Percentiles rank a stretch among this genome's conserved stretches.
Evolutionary conservation across 2,113 vertebrate genomes (phyloP).

Genomic region (Alethe castanea): DNA sequence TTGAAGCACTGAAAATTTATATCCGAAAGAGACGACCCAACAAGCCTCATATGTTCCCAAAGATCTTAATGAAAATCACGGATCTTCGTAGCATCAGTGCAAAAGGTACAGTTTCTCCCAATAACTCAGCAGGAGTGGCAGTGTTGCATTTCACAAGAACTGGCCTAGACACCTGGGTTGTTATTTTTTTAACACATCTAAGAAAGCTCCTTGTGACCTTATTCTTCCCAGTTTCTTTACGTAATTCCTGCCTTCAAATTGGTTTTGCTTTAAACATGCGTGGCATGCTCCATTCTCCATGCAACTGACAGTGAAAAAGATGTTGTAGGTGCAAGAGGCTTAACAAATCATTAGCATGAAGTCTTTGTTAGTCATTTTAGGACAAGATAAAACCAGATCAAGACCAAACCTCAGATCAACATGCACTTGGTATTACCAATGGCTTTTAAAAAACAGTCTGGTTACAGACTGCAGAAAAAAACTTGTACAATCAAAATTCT

Average conservation of each 20-base stretch:
- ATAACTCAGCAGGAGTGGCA: background rate
- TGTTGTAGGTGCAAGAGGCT: background rate
- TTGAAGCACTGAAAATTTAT: constrained; percentile 96
- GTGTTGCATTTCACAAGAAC: background rate
- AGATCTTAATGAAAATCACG: constrained; percentile 97
- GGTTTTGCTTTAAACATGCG: background rate
- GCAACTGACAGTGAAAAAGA: background rate
- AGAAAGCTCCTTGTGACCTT: background rate
- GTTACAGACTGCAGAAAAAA: background rate
- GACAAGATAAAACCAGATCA: background rate
- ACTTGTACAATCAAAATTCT: background rate
- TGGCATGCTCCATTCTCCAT: background rate
- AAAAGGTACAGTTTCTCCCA: constrained; percentile 78
- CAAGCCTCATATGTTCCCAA: constrained; percentile 96
- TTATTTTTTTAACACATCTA: background rate
- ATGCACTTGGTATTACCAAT: background rate
- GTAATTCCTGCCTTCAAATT: background rate
- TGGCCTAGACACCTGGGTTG: background rate
- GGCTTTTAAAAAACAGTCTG: background rate
- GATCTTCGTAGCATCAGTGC: constrained; percentile 96
- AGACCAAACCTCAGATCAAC: background rate
- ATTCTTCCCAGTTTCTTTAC: background rate
- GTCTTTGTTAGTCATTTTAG: background rate
- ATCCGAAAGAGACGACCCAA: constrained; percentile 90
- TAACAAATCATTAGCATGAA: background rate